Conservation (phyloP, 2,797 vertebrate species). For the Lacerta viridis region DNA sequence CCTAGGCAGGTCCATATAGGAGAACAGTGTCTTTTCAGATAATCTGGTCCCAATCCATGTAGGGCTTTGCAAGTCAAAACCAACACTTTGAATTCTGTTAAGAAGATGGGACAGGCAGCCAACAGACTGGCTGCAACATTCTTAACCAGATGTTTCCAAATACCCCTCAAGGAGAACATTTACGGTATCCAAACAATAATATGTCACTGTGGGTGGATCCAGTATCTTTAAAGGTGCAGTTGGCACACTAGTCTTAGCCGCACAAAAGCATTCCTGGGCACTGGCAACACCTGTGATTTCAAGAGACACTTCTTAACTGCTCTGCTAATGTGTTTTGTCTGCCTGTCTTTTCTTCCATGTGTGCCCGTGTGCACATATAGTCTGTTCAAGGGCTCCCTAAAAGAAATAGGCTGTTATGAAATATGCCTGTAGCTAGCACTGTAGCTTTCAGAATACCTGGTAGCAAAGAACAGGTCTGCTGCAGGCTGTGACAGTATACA, state of each 20-base stretch:
- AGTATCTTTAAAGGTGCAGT: background rate
- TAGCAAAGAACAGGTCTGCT: background rate
- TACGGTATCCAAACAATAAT: background rate
- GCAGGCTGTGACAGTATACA: conserved; percentile 7
- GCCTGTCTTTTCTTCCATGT: background rate
- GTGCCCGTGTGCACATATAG: background rate
- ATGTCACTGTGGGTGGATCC: background rate
- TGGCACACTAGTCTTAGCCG: background rate
- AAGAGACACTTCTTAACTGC: background rate
- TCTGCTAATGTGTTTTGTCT: background rate
- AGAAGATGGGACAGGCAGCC: background rate
- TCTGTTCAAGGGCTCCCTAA: background rate
- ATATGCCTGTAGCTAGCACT: background rate
- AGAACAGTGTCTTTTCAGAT: background rate
- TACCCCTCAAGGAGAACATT: too few relatives aligned
- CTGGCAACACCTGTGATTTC: background rate
- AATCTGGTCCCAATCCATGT: background rate
- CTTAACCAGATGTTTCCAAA: background rate
- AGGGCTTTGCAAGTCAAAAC: background rate
- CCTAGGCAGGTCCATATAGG: background rate
- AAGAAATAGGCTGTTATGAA: background rate
- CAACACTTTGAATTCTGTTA: background rate
- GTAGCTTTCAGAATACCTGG: conserved; percentile 15
- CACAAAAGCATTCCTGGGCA: background rate
- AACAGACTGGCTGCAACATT: background rate